Evolutionary conservation across 23 tunicate species (phyloP), one percentile per base, ranked within the genome.

Genomic region (Halocynthia aurantium): DNA sequence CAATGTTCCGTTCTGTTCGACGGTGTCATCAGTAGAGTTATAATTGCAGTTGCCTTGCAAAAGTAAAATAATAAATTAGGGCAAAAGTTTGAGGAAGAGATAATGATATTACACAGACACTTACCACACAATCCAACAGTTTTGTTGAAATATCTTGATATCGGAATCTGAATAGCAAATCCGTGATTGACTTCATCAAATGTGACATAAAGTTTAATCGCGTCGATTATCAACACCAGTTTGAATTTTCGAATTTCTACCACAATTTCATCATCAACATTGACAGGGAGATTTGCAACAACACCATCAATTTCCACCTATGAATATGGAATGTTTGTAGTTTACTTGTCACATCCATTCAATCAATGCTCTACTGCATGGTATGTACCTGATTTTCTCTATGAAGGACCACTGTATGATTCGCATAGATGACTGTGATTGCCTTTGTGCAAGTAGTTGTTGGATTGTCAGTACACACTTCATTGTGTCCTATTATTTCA

Each of bases 71-170:
- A 20, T 2, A 31, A 31, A 31, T 31, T 31, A 31, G 44, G 44
- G 17, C 63, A 58, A 58, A 58, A 15, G n/a, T n/a, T 13, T 58
- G 15, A 1, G 2, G 63, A 58, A 58, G n/a, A 58, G 63, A n/a
- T 58, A 58, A 58, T 13, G 17, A 15, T 58, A 13, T 65, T 31
- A 19, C 10, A 31, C 44, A 31, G 44, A 31, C 44, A 52, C 78
- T 82, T 67, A 92, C 98, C 98, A 52, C 98, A 92, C 56, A 92
- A 68, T 15, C 98, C 98, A 61, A 86, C 98, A 6, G 98, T 92
- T 77, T 72, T 82, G 67, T 92, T 70, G 52, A 51, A 82, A 75
- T 85, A 85, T 7, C 52, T 21, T n/a, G 83, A 70, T n/a, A 69
- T 86, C 8, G 98, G 98, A 7, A 92, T 84, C 40, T 54, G 62